Evolutionary conservation across 2,888 invertebrate genomes (phyloP).

Genomic region (Thelaira solivaga): DNA sequence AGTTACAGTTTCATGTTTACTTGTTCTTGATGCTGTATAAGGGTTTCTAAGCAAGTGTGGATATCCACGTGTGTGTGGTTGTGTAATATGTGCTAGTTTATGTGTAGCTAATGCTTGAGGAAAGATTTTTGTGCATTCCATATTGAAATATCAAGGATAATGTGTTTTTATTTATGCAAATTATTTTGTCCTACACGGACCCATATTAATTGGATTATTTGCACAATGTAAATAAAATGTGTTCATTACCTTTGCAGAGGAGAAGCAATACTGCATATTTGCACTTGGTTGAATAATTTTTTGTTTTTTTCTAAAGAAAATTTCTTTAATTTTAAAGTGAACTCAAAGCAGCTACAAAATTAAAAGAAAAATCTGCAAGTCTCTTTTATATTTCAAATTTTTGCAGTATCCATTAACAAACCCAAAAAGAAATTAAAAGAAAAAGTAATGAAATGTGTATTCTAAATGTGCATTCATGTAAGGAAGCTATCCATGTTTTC

Average conservation of each 20-base stretch:
- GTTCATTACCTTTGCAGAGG: background rate
- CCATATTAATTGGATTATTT: slow-evolving; percentile 39
- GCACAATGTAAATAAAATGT: slow-evolving; percentile 4
- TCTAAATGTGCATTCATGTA: no score
- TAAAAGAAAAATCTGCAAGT: no score
- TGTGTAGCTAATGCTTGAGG: background rate
- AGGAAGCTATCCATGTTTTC: no score
- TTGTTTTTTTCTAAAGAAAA: background rate
- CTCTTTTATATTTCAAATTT: no score
- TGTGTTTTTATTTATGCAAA: slow-evolving; percentile 33
- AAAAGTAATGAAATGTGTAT: no score
- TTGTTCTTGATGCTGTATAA: background rate
- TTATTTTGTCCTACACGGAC: slow-evolving; percentile 42
- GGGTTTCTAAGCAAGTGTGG: background rate
- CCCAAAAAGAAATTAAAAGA: no score
- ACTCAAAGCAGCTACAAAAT: no score
- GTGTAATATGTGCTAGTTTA: no score
- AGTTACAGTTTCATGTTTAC: background rate
- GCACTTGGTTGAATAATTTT: background rate
- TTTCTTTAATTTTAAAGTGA: background rate
- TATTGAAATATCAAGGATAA: slow-evolving; percentile 37
- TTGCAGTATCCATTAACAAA: no score
- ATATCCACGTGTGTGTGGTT: background rate
- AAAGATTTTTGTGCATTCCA: slow-evolving; percentile 16
- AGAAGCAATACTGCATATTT: background rate